Percentiles rank a stretch among this genome's conserved stretches.
These are phyloP conservation scores for Sceloporus undulatus DNA, from an alignment of 2,113 vertebrate species.

Conservation along the genomic window DNA sequence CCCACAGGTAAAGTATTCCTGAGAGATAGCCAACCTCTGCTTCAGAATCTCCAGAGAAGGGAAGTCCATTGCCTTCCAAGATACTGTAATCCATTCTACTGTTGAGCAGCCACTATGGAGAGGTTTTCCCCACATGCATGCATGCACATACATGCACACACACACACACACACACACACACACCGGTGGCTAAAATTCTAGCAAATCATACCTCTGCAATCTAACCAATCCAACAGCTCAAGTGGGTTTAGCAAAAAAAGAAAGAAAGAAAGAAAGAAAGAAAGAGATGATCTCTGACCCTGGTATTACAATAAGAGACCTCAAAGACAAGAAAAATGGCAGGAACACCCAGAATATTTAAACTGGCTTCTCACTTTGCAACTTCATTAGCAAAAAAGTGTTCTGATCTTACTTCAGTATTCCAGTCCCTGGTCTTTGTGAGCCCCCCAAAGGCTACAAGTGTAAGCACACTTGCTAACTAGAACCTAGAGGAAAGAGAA, in stretches of 20 bases:
- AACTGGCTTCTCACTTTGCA: background rate
- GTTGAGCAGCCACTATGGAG: too few relatives aligned
- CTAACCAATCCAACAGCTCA: background rate
- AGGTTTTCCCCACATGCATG: too few relatives aligned
- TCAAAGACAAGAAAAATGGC: background rate
- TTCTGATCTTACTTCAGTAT: background rate
- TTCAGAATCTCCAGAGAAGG: too few relatives aligned
- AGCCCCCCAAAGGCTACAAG: constrained; percentile 9
- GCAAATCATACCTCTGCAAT: background rate
- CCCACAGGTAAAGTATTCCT: too few relatives aligned
- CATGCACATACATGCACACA: too few relatives aligned
- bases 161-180: too few relatives aligned
- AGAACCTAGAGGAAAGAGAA: background rate
- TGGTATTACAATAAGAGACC: background rate
- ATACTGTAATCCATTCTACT: too few relatives aligned
- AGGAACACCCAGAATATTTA: background rate
- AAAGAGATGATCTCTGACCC: background rate
- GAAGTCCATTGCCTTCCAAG: too few relatives aligned
- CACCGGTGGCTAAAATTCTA: too few relatives aligned
- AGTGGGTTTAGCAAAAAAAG: background rate
- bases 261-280: background rate
- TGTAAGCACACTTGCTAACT: background rate
- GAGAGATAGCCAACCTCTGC: too few relatives aligned
- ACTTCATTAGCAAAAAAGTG: background rate
- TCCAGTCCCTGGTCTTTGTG: constrained; percentile 6